Evolutionary conservation across 2,888 invertebrate species (phyloP).

Genomic region (Cloeon dipterum): DNA sequence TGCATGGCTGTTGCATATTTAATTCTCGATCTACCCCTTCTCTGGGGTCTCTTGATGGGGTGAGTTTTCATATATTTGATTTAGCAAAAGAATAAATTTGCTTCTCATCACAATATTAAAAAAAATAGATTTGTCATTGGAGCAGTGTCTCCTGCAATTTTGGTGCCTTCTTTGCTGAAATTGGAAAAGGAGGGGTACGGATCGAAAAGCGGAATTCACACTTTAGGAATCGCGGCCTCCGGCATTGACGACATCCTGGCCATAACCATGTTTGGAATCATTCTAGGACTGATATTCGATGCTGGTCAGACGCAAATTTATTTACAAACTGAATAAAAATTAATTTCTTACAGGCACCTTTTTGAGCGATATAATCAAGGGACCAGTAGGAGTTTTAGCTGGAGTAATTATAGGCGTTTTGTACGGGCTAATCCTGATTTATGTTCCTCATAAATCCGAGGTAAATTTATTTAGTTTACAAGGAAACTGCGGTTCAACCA

Average conservation of each 20-base stretch:
- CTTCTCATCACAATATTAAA: neutral
- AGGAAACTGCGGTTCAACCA: no score
- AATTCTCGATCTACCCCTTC: conserved; percentile 23
- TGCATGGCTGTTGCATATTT: conserved; percentile 19
- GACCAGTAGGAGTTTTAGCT: neutral
- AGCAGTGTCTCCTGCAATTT: conserved; percentile 29
- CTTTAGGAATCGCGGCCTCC: conserved; percentile 27
- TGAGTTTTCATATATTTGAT: conserved; percentile 8
- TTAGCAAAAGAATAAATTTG: neutral
- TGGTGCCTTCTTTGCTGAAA: conserved; percentile 24
- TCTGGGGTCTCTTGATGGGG: conserved; percentile 18
- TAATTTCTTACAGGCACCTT: neutral
- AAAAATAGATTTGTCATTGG: conserved; percentile 17
- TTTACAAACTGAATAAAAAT: neutral
- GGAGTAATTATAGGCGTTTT: neutral
- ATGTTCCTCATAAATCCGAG: neutral
- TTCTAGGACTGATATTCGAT: conserved; percentile 20
- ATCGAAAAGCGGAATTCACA: conserved; percentile 24
- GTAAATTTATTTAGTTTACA: neutral
- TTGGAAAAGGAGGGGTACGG: conserved; percentile 21
- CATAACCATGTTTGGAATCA: conserved; percentile 25
- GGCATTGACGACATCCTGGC: conserved; percentile 28
- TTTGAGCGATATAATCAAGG: neutral
- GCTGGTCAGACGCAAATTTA: conserved; percentile 9
- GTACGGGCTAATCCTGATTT: neutral